These are phyloP conservation scores for Palloptera scutellata DNA, from an alignment of 2,888 invertebrate species.

Conservation along the genomic window DNA sequence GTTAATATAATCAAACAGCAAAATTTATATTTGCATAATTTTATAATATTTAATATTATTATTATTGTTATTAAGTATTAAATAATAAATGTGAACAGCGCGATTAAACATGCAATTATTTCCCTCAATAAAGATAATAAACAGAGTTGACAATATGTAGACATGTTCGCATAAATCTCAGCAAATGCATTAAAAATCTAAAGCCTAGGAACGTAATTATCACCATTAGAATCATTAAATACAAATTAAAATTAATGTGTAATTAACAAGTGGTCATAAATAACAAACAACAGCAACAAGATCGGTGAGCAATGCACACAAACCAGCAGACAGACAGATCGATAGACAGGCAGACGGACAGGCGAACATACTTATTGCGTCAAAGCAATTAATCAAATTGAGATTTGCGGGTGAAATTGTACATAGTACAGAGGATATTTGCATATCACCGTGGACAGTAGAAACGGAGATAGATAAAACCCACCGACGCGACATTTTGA, in stretches of 20 bases:
- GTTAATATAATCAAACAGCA: too few species aligned
- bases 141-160: too few species aligned
- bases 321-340: neutral
- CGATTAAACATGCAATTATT: too few species aligned
- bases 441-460: neutral
- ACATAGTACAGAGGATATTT: neutral
- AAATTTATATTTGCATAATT: too few species aligned
- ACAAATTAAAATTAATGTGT: conserved; percentile 4
- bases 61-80: too few species aligned
- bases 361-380: neutral
- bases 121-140: too few species aligned
- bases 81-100: too few species aligned
- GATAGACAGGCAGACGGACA: neutral
- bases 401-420: neutral
- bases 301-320: conserved; percentile 2
- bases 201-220: neutral
- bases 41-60: too few species aligned
- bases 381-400: neutral
- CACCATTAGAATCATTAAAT: neutral
- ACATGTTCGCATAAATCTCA: too few species aligned
- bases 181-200: neutral
- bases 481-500: conserved; percentile 21
- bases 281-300: neutral
- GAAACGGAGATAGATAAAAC: neutral
- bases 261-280: conserved; percentile 3